Evolutionary conservation across 2,113 vertebrate species (phyloP).

Genomic region (Perccottus glenii): DNA sequence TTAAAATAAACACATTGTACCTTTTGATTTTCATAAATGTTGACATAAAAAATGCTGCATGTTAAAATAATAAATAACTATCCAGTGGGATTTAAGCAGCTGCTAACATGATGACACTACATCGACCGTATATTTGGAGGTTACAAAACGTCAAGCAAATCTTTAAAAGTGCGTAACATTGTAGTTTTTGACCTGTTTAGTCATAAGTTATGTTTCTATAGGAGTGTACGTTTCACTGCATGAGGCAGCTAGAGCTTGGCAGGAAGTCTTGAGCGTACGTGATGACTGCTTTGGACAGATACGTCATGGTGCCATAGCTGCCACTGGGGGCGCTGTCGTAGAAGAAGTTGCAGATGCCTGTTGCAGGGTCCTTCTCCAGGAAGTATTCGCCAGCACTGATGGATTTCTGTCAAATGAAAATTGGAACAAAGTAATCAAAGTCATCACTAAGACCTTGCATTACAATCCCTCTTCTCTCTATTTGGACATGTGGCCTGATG

Average conservation of each 20-base stretch:
- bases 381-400: conserved; percentile 85
- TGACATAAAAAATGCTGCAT: neutral
- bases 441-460: no score
- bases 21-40: no score
- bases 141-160: conserved; percentile 12
- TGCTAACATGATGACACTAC: conserved; percentile 19
- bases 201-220: neutral
- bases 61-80: conserved; percentile 45
- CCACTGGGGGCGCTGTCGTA: conserved; percentile 97
- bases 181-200: conserved; percentile 4
- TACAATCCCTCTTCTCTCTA: no score
- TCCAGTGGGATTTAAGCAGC: conserved; percentile 26
- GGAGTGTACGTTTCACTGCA: conserved; percentile 80
- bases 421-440: neutral
- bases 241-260: conserved; percentile 89
- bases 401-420: conserved; percentile 82
- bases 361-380: conserved; percentile 89
- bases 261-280: conserved; percentile 91
- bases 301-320: conserved; percentile 96
- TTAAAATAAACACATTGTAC: no score
- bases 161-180: conserved; percentile 11
- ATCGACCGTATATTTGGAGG: conserved; percentile 1
- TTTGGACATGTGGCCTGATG: no score
- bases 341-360: conserved; percentile 94
- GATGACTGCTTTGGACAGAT: conserved; percentile 91